Evolutionary conservation across 2,888 invertebrate species (phyloP).

Genomic region (Scelioninae gen. 2): DNA sequence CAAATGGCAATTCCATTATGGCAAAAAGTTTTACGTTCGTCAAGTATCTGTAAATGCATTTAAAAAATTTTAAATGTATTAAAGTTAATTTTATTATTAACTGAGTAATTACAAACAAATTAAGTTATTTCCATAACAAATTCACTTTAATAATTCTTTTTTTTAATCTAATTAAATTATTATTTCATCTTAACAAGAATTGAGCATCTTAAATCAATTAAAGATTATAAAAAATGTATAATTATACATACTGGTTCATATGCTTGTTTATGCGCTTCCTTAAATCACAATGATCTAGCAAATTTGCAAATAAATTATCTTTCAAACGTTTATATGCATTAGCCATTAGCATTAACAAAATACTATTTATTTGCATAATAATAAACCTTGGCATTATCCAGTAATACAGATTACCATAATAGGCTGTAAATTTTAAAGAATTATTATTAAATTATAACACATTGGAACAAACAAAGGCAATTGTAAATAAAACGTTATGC

Average conservation of each 20-base stretch:
- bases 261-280: not conserved
- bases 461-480: no score
- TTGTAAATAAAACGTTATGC: not conserved
- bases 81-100: not conserved
- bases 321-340: not conserved
- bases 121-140: no score
- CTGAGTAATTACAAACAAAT: no score
- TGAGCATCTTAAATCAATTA: no score
- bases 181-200: no score
- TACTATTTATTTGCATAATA: conserved; percentile 18
- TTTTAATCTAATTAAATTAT: no score
- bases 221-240: no score
- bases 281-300: not conserved
- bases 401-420: conserved; percentile 6
- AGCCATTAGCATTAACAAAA: conserved; percentile 5
- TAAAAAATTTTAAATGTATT: not conserved
- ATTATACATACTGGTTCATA: not conserved
- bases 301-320: not conserved
- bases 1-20: conserved; percentile 7
- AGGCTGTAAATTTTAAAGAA: conserved; percentile 3
- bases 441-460: no score
- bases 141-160: no score
- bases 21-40: conserved; percentile 7
- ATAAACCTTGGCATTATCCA: conserved; percentile 16
- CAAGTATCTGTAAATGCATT: conserved; percentile 4